phyloP scores from a whole-genome alignment of 2,888 invertebrate genomes.

The Eueremaeus valkanovi region DNA sequence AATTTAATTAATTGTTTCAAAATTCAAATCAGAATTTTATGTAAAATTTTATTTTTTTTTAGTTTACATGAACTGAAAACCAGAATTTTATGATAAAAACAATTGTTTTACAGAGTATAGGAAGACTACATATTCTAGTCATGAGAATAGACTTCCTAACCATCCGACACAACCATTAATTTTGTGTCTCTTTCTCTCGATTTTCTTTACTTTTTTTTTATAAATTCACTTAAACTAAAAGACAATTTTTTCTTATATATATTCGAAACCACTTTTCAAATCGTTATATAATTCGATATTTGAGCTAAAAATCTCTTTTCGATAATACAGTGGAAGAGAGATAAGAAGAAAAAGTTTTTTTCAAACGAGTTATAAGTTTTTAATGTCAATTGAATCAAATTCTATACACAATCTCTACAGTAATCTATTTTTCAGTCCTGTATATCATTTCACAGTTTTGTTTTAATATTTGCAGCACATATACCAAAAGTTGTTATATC shows the following conservation, averaged over 20 bases:
- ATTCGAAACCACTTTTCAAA: constrained; percentile 9
- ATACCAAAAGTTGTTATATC: no score
- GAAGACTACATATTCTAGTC: no score
- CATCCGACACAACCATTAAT: constrained; percentile 19
- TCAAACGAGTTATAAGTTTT: no score
- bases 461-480: no score
- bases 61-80: no score
- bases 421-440: no score
- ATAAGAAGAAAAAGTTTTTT: not conserved
- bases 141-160: not conserved
- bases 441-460: not conserved
- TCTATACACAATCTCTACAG: not conserved
- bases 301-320: not conserved
- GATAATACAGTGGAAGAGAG: not conserved
- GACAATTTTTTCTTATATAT: constrained; percentile 1
- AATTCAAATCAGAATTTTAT: no score
- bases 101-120: no score
- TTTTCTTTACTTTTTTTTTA: not conserved
- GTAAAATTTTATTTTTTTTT: no score
- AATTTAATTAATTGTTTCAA: no score
- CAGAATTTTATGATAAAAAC: no score
- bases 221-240: not conserved
- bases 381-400: not conserved
- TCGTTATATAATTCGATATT: not conserved
- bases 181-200: not conserved